Conservation (phyloP, 2,797 vertebrate species). For the Dipus sagitta region DNA sequence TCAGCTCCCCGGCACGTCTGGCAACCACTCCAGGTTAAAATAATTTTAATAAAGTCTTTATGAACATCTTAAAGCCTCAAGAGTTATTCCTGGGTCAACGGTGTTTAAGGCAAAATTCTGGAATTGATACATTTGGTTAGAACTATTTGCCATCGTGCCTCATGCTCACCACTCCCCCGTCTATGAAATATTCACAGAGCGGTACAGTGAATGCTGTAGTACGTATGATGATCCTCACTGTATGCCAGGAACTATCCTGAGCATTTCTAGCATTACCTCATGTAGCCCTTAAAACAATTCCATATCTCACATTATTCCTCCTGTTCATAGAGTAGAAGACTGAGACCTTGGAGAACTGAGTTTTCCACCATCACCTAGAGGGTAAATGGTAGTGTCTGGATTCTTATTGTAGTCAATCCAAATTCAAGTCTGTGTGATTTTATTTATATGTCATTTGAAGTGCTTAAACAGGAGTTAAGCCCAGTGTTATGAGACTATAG, state of each 20-base stretch:
- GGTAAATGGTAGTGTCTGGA: background rate
- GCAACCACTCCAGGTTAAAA: conserved; percentile 85
- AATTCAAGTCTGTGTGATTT: background rate
- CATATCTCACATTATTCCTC: background rate
- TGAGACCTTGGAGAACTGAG: background rate
- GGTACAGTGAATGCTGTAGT: background rate
- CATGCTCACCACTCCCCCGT: conserved; percentile 19
- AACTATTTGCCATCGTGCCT: conserved; percentile 51
- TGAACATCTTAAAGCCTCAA: conserved; percentile 78
- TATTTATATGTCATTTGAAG: background rate
- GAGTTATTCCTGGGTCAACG: conserved; percentile 75
- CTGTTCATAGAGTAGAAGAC: conserved; percentile 18
- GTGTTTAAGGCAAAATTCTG: conserved; percentile 64
- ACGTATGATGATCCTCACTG: background rate
- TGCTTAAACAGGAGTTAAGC: background rate
- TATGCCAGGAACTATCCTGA: background rate
- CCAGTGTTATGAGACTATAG: background rate
- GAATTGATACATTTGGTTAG: conserved; percentile 48
- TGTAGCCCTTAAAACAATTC: background rate
- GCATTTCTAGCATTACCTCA: background rate
- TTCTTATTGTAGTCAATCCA: background rate
- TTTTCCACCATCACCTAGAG: background rate
- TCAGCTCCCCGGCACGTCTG: conserved; percentile 81
- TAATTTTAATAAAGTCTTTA: conserved; percentile 83
- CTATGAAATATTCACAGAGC: background rate